Conservation (phyloP, 1,140 invertebrate species). For the Rhysida immarginata region DNA sequence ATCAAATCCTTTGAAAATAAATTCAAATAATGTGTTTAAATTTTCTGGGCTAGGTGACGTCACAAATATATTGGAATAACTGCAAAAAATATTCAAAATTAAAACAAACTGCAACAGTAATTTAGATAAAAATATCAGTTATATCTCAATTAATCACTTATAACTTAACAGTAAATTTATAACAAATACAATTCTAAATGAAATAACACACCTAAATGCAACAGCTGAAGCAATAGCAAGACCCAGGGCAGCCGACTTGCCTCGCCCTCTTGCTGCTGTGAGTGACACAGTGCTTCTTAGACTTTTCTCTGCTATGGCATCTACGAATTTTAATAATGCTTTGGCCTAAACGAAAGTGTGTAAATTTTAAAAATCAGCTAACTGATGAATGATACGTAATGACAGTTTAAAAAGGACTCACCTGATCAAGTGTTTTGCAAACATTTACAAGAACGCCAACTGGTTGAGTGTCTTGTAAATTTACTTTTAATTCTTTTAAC, state of each 20-base stretch:
- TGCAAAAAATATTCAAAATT: too few relatives aligned
- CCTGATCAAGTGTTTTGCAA: constrained; percentile 88
- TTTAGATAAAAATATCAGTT: neutral
- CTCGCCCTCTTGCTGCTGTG: constrained; percentile 89
- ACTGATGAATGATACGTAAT: too few relatives aligned
- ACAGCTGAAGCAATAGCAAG: constrained; percentile 58
- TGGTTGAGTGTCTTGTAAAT: constrained; percentile 72
- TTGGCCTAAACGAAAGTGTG: constrained; percentile 49
- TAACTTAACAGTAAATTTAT: neutral
- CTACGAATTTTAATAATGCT: constrained; percentile 82
- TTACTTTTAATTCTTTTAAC: constrained; percentile 54
- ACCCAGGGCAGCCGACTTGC: constrained; percentile 96
- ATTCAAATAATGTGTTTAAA: constrained; percentile 94
- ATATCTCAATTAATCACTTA: too few relatives aligned
- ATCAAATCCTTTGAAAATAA: constrained; percentile 92
- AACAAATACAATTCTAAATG: constrained; percentile 12
- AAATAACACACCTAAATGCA: constrained; percentile 34
- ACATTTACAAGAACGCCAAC: constrained; percentile 75
- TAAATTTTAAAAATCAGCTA: too few relatives aligned
- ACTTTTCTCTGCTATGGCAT: constrained; percentile 86
- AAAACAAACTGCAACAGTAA: neutral
- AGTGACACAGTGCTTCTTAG: constrained; percentile 78
- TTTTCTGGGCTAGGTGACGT: constrained; percentile 97
- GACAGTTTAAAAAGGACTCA: too few relatives aligned
- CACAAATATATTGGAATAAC: constrained; percentile 96